Percentiles rank a stretch among this genome's conserved stretches.
These are phyloP conservation scores for Diarsia mendica DNA, from an alignment of 2,888 invertebrate species.

Conservation along the genomic window DNA sequence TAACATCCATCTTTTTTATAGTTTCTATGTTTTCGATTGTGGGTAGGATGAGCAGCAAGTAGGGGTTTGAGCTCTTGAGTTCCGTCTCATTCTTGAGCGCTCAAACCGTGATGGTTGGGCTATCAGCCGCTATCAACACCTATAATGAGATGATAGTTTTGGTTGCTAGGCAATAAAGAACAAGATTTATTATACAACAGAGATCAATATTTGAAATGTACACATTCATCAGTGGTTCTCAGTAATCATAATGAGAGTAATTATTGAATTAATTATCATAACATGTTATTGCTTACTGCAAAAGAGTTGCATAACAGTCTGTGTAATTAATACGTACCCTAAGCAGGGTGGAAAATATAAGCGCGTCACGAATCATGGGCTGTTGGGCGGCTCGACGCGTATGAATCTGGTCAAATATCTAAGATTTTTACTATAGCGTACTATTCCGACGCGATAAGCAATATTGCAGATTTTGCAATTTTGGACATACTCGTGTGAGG, in stretches of 20 bases:
- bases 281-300: conserved; percentile 39
- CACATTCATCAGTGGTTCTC: conserved; percentile 17
- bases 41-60: not conserved
- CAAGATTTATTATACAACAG: conserved; percentile 5
- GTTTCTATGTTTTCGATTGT: not conserved
- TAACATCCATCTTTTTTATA: not conserved
- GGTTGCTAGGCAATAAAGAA: not conserved
- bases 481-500: not conserved
- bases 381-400: no score
- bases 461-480: not conserved
- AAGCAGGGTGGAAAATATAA: not conserved
- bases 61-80: not conserved
- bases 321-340: not conserved
- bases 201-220: conserved; percentile 15
- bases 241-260: conserved; percentile 23
- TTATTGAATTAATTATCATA: conserved; percentile 25
- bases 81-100: no score
- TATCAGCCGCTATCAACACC: not conserved
- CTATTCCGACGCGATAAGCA: not conserved
- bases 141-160: not conserved
- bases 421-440: not conserved
- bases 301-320: conserved; percentile 3
- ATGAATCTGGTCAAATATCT: not conserved
- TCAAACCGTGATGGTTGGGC: not conserved
- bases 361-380: not conserved